These are phyloP conservation scores for Pandion haliaetus DNA, from an alignment of 2,113 vertebrate genomes.

Conservation along the genomic window DNA sequence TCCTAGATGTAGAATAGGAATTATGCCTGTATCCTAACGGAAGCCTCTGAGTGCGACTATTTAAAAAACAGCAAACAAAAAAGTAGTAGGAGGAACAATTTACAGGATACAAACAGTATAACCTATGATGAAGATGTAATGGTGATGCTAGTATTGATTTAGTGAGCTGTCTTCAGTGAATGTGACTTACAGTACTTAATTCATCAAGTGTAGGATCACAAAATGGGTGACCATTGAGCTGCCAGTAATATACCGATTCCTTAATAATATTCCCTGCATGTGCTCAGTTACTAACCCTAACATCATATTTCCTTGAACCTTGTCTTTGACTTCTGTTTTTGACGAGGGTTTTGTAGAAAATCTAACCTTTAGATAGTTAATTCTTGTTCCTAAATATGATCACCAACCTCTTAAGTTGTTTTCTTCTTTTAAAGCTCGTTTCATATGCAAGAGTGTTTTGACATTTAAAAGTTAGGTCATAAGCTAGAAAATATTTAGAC, in stretches of 20 bases:
- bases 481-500: background rate
- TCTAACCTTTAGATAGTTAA: background rate
- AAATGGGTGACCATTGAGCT: background rate
- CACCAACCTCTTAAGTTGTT: background rate
- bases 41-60: background rate
- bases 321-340: background rate
- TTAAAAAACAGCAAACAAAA: background rate
- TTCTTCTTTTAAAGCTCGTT: background rate
- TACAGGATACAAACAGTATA: background rate
- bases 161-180: background rate
- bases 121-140: background rate
- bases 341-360: background rate
- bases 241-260: background rate
- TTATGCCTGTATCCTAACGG: background rate
- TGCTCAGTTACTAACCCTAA: background rate
- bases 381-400: background rate
- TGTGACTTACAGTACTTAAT: background rate
- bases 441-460: background rate
- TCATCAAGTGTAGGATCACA: background rate
- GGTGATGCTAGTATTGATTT: background rate
- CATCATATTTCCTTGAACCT: background rate
- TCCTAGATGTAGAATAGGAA: background rate
- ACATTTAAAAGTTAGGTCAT: background rate
- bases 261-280: background rate
- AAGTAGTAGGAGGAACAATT: background rate